phyloP scores from a whole-genome alignment of 2,797 vertebrate genomes.

The Synaphobranchus kaupii region DNA sequence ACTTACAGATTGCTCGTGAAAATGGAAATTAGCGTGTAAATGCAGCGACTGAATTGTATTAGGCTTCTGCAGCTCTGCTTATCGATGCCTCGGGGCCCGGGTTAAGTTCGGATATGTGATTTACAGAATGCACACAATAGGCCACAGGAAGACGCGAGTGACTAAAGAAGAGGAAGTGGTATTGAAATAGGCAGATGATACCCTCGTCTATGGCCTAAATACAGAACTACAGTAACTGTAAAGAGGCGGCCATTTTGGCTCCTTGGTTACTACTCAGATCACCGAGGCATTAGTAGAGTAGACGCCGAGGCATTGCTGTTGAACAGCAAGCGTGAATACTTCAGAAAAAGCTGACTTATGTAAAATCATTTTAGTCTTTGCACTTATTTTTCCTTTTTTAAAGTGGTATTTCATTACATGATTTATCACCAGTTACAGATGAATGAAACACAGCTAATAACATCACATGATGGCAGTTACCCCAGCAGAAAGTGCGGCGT shows the following conservation, averaged over 20 bases:
- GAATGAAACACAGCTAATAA: background rate
- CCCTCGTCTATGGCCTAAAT: background rate
- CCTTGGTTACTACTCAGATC: background rate
- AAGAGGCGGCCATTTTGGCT: too few relatives aligned
- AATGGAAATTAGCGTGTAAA: background rate
- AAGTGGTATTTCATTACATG: background rate
- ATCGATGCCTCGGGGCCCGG: background rate
- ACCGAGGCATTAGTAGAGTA: too few relatives aligned
- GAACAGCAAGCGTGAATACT: background rate
- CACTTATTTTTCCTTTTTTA: background rate
- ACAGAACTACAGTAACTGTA: background rate
- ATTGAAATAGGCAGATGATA: background rate
- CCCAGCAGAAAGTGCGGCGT: background rate
- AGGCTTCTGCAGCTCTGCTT: background rate
- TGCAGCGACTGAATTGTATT: background rate
- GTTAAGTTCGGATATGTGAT: background rate
- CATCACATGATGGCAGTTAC: background rate
- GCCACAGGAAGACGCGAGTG: background rate
- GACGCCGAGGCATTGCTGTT: background rate
- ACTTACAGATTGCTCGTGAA: background rate
- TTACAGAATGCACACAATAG: background rate
- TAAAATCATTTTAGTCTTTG: background rate
- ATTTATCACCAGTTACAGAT: background rate
- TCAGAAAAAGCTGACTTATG: background rate
- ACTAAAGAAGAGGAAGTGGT: background rate